Base-by-base conservation (phyloP, 1,140 invertebrate genomes). In the Apolygus lucorum region DNA sequence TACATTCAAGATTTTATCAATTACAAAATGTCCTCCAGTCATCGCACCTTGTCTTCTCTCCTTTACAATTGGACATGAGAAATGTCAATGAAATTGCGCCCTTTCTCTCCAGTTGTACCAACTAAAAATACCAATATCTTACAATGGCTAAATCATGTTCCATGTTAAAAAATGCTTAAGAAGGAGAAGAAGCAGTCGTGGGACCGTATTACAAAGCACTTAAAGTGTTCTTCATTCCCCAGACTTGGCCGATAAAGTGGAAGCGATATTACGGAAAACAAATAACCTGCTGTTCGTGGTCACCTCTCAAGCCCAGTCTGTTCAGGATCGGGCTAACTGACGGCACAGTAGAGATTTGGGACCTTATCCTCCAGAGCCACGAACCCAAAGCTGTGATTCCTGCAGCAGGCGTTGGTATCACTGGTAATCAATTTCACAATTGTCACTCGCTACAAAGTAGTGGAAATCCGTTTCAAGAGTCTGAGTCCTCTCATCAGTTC, bases 311-410 rank as follows among this genome's bases (percentile, higher is more conserved):
- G 59, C 72, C 73, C 0, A 68, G 68, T 63, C 28, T 73, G 24
- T 73, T 73, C 21, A 54, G 70, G 8, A 69, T 74, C 21, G 73
- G 70, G 11, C 54, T 49, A 14, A 67, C 67, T 29, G 70, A 73
- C 63, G 73, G 73, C 17, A 63, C 29, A 17, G 52, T 74, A 0
- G 73, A 74, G 59, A 70, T 74, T 22, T 74, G 73, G 73, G 73
- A 74, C 28, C n/a, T 74, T 2, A n/a, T 74, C 14, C 25, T 63
- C 28, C 70, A 72, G 52, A 72, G 70, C 29, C 70, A 73, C 52
- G 59, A 62, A 22, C 68, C 67, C 1, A 59, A 65, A 17, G 66
- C 29, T 26, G 34, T 68, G 2, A 69, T 68, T n/a, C 27, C 68
- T 13, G 67, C 70, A 0, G 67, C 70, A 63, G 72, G 72, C 1